These are phyloP conservation scores for Hydriomena furcata DNA, from an alignment of 2,888 invertebrate species.

Conservation along the genomic window DNA sequence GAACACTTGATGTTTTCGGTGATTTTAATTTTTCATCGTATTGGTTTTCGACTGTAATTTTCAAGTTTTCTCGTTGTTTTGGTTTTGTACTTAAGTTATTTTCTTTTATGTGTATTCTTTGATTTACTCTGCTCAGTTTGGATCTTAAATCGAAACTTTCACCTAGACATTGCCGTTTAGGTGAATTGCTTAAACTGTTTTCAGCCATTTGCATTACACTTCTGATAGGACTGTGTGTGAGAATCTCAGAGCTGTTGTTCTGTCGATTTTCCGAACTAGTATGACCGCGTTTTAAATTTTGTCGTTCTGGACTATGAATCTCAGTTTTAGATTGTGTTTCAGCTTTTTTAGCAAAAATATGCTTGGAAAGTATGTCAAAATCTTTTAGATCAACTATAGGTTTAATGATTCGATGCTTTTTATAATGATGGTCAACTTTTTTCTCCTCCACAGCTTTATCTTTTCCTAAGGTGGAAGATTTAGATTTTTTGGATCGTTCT, in stretches of 20 bases:
- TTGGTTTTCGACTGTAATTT: conserved; percentile 39
- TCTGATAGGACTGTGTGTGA: conserved; percentile 21
- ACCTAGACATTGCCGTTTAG: conserved; percentile 12
- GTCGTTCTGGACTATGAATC: not conserved
- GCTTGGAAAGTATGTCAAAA: conserved; percentile 1
- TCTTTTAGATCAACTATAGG: conserved; percentile 7
- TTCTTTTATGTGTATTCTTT: conserved; percentile 20
- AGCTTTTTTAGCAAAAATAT: not conserved
- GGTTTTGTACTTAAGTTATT: conserved; percentile 6
- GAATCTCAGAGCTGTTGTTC: not conserved
- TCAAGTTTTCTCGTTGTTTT: conserved; percentile 38
- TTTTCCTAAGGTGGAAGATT: not conserved
- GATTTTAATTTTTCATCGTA: conserved; percentile 13
- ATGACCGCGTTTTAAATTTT: conserved; percentile 18
- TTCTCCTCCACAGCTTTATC: not conserved
- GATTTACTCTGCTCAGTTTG: conserved; percentile 36
- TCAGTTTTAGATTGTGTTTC: not conserved
- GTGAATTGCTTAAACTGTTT: conserved; percentile 15
- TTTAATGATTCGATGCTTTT: not conserved
- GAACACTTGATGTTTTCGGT: conserved; percentile 12
- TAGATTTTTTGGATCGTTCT: conserved; percentile 1
- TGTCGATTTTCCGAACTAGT: conserved; percentile 4
- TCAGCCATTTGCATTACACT: conserved; percentile 28
- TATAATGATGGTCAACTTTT: not conserved
- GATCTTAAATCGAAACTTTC: conserved; percentile 40